Evolutionary conservation across 2,888 invertebrate genomes (phyloP).

Genomic region (Dugesia japonica): DNA sequence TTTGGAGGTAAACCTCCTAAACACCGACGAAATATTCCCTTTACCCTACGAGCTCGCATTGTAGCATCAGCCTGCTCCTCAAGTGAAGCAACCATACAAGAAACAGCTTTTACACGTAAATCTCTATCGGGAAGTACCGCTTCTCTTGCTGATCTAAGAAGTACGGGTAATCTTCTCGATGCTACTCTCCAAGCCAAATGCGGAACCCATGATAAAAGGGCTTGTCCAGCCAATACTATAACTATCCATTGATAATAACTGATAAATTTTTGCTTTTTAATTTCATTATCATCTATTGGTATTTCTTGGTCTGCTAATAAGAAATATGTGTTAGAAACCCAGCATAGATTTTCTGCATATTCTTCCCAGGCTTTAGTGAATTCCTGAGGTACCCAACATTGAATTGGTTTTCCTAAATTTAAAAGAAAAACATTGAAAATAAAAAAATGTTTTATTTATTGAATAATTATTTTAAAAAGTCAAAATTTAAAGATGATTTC

Average conservation of each 20-base stretch:
- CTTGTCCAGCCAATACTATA: slow-evolving; percentile 33
- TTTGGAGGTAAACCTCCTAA: slow-evolving; percentile 31
- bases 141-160: slow-evolving; percentile 31
- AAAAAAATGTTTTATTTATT: no score
- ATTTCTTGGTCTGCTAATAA: slow-evolving; percentile 31
- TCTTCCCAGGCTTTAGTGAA: slow-evolving; percentile 35
- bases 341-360: slow-evolving; percentile 34
- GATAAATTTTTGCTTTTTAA: slow-evolving; percentile 28
- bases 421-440: neutral
- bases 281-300: slow-evolving; percentile 24
- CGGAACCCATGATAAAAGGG: slow-evolving; percentile 33
- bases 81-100: slow-evolving; percentile 32
- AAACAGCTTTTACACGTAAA: slow-evolving; percentile 29
- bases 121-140: slow-evolving; percentile 33
- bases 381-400: slow-evolving; percentile 35
- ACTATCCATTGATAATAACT: slow-evolving; percentile 34
- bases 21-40: slow-evolving; percentile 25
- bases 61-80: slow-evolving; percentile 33
- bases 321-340: slow-evolving; percentile 34
- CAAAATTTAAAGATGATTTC: no score
- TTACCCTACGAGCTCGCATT: slow-evolving; percentile 28
- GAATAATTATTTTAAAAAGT: no score
- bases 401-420: slow-evolving; percentile 30
- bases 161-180: slow-evolving; percentile 29
- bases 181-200: slow-evolving; percentile 33